Evolutionary conservation across 1,140 invertebrate genomes (phyloP), one percentile per base, ranked within the genome.

Genomic region (Drosophila ironensis): DNA sequence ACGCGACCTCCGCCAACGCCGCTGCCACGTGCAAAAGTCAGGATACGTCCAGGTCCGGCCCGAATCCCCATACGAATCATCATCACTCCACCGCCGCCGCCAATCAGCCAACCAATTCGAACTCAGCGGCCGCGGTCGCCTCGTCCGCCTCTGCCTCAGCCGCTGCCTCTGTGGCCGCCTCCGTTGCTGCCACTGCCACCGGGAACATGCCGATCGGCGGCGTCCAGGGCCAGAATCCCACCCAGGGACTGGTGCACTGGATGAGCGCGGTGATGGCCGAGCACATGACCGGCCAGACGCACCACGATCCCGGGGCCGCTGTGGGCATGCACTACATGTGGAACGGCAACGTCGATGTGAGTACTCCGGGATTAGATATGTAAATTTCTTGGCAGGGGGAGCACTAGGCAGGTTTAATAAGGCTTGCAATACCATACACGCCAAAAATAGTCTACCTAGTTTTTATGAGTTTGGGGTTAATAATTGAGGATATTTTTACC

Each of bases 211-310:
- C 89, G 52, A 90, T 90, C 70, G 88, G 88, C 46, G 68, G 89
- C 19, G 92, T 90, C 78, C 92, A 91, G 88, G 91, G 91, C 88
- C 92, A 91, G 89, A 93, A 91, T 91, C 93, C 90, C 54, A 93
- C 93, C n/a, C 93, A 94, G 72, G 94, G 93, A 51, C 91, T 95
- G 66, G 94, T 95, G 53, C 94, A 96, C 90, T 95, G 95, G 94
- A 95, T 95, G 94, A 95, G 94, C 75, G 89, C 89, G 20, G 94
- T 96, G 59, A 95, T 96, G 94, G 94, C 95, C 19, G 95, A 95
- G 88, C 94, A 95, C 87, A 95, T 94, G 93, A 92, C 92, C 91
- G 88, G 93, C 90, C 92, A 94, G 90, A 90, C 92, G 44, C 91
- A 92, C 89, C 92, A 92, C 84, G 91, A 92, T 91, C 91, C 92